Evolutionary conservation across 2,797 vertebrate species (phyloP).

Genomic region (Clarias laeviceps): DNA sequence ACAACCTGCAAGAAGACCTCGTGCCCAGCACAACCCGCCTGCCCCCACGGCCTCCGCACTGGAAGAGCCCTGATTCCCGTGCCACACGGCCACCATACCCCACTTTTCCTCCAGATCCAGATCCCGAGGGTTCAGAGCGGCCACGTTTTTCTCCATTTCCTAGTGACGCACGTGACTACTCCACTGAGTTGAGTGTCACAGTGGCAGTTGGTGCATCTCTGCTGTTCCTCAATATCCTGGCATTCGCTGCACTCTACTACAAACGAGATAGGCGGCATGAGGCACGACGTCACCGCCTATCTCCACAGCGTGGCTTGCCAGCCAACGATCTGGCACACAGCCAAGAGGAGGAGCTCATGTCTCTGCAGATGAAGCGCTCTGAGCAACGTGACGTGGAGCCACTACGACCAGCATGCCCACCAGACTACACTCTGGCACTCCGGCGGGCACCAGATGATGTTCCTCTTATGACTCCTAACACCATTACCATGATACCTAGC

Average conservation of each 20-base stretch:
- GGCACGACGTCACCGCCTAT: constrained; percentile 83
- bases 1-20: constrained; percentile 82
- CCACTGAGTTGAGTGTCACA: constrained; percentile 90
- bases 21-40: constrained; percentile 81
- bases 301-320: constrained; percentile 74
- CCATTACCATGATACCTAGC: constrained; percentile 91
- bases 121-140: constrained; percentile 72
- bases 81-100: constrained; percentile 80
- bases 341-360: constrained; percentile 92
- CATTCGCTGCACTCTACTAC: constrained; percentile 92
- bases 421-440: constrained; percentile 90
- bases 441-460: constrained; percentile 89
- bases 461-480: constrained; percentile 88
- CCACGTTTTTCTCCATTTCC: constrained; percentile 79
- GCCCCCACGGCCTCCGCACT: constrained; percentile 67
- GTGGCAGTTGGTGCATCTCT: constrained; percentile 90
- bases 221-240: constrained; percentile 93
- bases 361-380: constrained; percentile 88
- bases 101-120: constrained; percentile 76
- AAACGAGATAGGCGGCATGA: constrained; percentile 90
- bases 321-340: constrained; percentile 88
- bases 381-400: constrained; percentile 84
- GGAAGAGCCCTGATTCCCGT: constrained; percentile 67
- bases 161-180: constrained; percentile 87
- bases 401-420: constrained; percentile 85